phyloP scores from a whole-genome alignment of 2,797 vertebrate species.

The Tachyglossus aculeatus region DNA sequence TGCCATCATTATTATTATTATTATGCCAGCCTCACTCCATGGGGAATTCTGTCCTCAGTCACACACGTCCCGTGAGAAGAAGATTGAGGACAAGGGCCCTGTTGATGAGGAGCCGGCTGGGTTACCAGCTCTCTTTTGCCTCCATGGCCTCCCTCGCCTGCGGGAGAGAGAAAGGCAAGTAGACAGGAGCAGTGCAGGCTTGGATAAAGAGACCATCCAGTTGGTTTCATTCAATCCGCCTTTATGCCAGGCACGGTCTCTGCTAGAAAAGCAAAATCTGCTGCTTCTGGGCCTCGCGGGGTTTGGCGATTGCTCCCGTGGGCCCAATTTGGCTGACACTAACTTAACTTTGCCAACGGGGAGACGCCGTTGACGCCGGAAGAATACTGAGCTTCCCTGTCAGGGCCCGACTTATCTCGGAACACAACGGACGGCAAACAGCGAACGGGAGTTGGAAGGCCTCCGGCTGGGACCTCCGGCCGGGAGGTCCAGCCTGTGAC shows the following conservation, averaged over 20 bases:
- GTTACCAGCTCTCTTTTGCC: too few species aligned
- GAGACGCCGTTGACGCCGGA: conserved; percentile 48
- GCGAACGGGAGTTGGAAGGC: background rate
- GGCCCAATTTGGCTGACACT: conserved; percentile 54
- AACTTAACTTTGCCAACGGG: conserved; percentile 64
- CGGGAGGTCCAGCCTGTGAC: background rate
- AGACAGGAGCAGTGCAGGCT: too few species aligned
- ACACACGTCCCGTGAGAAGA: too few species aligned
- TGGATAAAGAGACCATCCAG: conserved; percentile 7
- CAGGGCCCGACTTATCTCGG: conserved; percentile 21
- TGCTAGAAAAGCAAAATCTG: conserved; percentile 54
- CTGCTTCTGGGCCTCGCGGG: conserved; percentile 47
- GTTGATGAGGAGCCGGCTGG: too few species aligned
- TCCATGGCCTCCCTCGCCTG: too few species aligned
- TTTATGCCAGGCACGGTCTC: conserved; percentile 41
- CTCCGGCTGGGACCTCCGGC: background rate
- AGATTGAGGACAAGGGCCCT: too few species aligned
- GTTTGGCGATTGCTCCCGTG: conserved; percentile 55
- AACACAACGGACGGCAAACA: conserved; percentile 20
- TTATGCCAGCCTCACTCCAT: too few species aligned
- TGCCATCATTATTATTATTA: too few species aligned
- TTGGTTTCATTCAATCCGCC: conserved; percentile 17
- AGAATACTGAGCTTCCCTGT: conserved; percentile 39
- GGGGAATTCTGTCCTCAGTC: too few species aligned
- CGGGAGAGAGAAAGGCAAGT: too few species aligned